phyloP scores from a whole-genome alignment of 2,113 vertebrate genomes.

The Furnarius figulus region DNA sequence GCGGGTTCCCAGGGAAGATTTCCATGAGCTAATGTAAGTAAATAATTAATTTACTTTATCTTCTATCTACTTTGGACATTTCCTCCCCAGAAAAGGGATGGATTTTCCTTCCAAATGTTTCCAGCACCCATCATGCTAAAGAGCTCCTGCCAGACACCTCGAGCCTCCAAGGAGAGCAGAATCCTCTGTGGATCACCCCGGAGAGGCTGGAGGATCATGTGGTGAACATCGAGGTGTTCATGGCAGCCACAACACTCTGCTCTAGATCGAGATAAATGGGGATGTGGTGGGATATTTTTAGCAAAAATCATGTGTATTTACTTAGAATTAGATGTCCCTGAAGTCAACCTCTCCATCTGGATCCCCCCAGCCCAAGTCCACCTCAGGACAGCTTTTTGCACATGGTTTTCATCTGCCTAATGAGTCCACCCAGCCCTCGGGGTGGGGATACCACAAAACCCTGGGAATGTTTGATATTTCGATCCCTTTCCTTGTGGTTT shows the following conservation, averaged over 20 bases:
- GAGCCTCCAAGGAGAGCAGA: neutral
- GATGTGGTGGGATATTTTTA: neutral
- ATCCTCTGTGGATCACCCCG: rapidly evolving
- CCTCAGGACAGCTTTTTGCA: neutral
- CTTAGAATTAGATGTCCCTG: neutral
- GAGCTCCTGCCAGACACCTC: neutral
- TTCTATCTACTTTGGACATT: neutral
- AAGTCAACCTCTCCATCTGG: neutral
- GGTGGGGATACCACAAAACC: neutral
- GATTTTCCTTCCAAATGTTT: neutral
- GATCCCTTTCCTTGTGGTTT: neutral
- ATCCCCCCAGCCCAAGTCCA: neutral
- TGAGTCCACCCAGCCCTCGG: neutral
- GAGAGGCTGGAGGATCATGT: rapidly evolving
- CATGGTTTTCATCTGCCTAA: neutral
- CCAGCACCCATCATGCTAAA: rapidly evolving
- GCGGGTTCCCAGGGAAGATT: neutral
- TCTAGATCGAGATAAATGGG: rapidly evolving
- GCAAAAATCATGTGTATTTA: neutral
- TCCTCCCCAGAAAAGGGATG: neutral
- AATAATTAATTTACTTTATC: conserved; percentile 12
- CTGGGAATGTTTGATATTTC: neutral
- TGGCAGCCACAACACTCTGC: neutral
- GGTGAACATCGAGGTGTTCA: rapidly evolving
- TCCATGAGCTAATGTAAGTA: neutral